phyloP scores from a whole-genome alignment of 2,888 invertebrate genomes.

The Chrysolina oricalcia region DNA sequence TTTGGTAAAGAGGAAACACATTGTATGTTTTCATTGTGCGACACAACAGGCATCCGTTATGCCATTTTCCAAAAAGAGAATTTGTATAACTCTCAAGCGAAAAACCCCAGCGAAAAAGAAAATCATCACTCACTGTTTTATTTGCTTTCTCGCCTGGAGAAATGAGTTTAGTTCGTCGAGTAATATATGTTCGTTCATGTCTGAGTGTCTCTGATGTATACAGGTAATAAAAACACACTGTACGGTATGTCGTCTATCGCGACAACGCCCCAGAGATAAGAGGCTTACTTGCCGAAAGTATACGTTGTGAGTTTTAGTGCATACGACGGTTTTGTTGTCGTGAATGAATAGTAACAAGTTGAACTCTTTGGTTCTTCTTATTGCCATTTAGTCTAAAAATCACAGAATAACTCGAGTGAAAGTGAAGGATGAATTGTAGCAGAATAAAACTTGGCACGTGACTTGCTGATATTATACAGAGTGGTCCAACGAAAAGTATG shows the following conservation, averaged over 20 bases:
- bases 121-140: background rate
- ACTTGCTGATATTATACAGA: too few species aligned
- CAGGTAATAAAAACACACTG: slow-evolving; percentile 47
- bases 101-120: background rate
- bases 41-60: too few species aligned
- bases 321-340: background rate
- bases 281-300: slow-evolving; percentile 17
- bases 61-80: too few species aligned
- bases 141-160: background rate
- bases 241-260: slow-evolving; percentile 32
- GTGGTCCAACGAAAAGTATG: too few species aligned
- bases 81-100: too few species aligned
- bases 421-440: too few species aligned
- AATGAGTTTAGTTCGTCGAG: background rate
- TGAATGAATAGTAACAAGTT: background rate
- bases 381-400: background rate
- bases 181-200: slow-evolving; percentile 6
- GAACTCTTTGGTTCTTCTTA: background rate
- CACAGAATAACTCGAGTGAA: too few species aligned
- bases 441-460: too few species aligned
- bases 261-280: slow-evolving; percentile 36
- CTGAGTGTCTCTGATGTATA: slow-evolving; percentile 39
- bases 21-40: background rate
- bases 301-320: background rate
- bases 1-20: too few species aligned